Evolutionary conservation across 2,888 invertebrate genomes (phyloP).

Genomic region (Pharmacophagus antenor): DNA sequence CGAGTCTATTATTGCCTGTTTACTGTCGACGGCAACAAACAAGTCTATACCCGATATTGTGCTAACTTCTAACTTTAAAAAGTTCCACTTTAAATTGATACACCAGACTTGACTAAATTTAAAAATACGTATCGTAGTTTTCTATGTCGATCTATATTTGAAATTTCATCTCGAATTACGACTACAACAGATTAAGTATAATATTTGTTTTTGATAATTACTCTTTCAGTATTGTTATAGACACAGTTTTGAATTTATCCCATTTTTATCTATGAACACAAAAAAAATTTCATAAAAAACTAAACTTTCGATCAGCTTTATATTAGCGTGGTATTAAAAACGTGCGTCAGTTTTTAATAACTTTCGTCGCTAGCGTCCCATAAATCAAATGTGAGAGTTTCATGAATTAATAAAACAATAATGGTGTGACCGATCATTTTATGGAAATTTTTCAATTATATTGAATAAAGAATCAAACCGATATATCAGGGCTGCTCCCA

Average conservation of each 20-base stretch:
- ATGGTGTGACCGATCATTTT: slow-evolving; percentile 25
- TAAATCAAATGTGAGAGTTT: slow-evolving; percentile 26
- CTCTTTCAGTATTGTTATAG: not conserved
- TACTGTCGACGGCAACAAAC: slow-evolving; percentile 13
- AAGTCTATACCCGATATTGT: slow-evolving; percentile 3
- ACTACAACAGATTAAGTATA: not conserved
- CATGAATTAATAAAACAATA: slow-evolving; percentile 29
- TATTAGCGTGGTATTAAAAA: slow-evolving; percentile 19
- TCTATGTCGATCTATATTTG: not conserved
- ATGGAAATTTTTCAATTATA: slow-evolving; percentile 28
- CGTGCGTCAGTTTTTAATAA: slow-evolving; percentile 24
- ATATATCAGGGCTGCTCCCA: not conserved
- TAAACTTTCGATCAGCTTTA: not conserved
- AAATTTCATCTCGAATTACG: not conserved
- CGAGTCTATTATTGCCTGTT: slow-evolving; percentile 13
- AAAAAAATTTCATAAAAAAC: not conserved
- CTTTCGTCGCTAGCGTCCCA: slow-evolving; percentile 14
- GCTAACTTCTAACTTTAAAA: not conserved
- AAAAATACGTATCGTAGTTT: not conserved
- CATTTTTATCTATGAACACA: not conserved
- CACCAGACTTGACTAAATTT: not conserved
- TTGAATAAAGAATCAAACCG: slow-evolving; percentile 2
- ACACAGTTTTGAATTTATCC: not conserved
- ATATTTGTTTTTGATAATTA: not conserved
- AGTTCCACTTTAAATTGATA: not conserved